phyloP scores from a whole-genome alignment of 1,140 invertebrate species.

The Andrena cerasifolii region DNA sequence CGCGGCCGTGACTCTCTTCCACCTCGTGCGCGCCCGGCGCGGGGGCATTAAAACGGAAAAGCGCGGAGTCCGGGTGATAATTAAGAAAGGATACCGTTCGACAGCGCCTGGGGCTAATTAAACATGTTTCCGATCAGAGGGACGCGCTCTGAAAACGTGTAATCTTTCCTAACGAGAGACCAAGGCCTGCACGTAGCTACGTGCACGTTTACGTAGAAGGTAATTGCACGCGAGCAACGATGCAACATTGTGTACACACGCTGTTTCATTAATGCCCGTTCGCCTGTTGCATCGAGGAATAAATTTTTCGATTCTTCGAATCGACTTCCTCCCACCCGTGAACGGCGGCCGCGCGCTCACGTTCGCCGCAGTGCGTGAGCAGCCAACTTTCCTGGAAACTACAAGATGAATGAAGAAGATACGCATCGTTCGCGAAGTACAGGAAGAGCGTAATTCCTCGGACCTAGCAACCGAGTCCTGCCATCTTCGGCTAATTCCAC shows the following conservation, averaged over 20 bases:
- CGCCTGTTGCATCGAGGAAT: conserved; percentile 16
- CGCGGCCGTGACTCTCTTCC: no score
- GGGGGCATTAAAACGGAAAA: conserved; percentile 22
- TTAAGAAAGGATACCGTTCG: conserved; percentile 40
- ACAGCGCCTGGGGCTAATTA: conserved; percentile 30
- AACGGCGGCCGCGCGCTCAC: neutral
- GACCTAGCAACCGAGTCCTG: conserved; percentile 63
- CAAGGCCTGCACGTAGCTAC: neutral
- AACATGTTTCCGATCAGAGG: conserved; percentile 33
- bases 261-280: neutral
- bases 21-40: conserved; percentile 10
- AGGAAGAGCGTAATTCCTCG: conserved; percentile 68
- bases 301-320: conserved; percentile 48
- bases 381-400: conserved; percentile 59
- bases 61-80: neutral
- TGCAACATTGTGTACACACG: neutral
- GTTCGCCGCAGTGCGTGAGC: conserved; percentile 62
- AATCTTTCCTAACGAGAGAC: conserved; percentile 29
- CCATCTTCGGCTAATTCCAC: conserved; percentile 60
- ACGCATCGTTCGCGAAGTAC: conserved; percentile 66
- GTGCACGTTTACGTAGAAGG: no score
- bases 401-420: conserved; percentile 60
- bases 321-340: conserved; percentile 31
- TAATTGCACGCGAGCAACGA: neutral
- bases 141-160: conserved; percentile 5